Evolutionary conservation across 37 sponge, comb jelly and placozoan species (phyloP).

Genomic region (Chondrilla cf. caribensis): DNA sequence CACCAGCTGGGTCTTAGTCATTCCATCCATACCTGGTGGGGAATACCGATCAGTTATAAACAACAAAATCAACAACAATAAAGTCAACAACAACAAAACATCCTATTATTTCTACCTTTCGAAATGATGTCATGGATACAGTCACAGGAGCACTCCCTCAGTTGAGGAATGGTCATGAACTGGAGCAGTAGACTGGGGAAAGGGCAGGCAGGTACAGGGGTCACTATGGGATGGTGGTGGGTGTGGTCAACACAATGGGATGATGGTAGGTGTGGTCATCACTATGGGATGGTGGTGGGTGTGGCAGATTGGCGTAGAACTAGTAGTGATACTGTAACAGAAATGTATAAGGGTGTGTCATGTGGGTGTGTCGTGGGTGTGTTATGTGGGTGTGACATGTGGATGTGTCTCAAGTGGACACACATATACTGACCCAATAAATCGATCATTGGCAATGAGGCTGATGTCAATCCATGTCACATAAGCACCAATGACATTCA

Average conservation of each 20-base stretch:
- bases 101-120: slow-evolving; percentile 82
- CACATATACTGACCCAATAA: slow-evolving; percentile 44
- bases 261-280: too few species aligned
- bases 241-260: too few species aligned
- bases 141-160: slow-evolving; percentile 72
- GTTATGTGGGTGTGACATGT: too few species aligned
- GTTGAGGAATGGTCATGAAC: slow-evolving; percentile 45
- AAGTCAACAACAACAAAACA: too few species aligned
- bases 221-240: neutral
- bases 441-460: slow-evolving; percentile 80
- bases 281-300: too few species aligned
- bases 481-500: slow-evolving; percentile 82
- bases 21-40: slow-evolving; percentile 82
- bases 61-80: too few species aligned
- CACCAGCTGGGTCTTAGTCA: slow-evolving; percentile 63
- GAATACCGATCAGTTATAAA: too few species aligned
- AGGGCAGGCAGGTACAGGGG: neutral
- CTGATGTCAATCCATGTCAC: slow-evolving; percentile 86
- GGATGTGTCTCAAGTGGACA: too few species aligned
- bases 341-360: too few species aligned
- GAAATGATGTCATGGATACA: slow-evolving; percentile 74
- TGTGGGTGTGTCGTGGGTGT: too few species aligned
- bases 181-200: slow-evolving; percentile 58
- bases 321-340: too few species aligned
- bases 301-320: too few species aligned